phyloP scores from a whole-genome alignment of 2,888 invertebrate genomes.

The Coleophora deauratella region DNA sequence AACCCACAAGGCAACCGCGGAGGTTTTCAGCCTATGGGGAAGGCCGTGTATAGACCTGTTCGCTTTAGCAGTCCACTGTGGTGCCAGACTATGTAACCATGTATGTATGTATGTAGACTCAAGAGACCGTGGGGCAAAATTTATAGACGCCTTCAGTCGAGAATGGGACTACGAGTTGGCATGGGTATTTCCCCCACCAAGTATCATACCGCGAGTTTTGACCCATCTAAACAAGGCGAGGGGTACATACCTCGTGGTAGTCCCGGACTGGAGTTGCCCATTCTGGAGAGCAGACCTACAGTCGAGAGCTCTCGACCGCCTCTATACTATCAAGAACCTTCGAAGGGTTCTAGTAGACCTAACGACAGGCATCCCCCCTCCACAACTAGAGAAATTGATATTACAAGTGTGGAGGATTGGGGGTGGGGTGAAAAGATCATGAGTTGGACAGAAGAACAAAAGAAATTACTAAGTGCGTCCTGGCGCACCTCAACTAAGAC shows the following conservation, averaged over 20 bases:
- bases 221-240: conserved; percentile 18
- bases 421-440: conserved; percentile 16
- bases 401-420: conserved; percentile 17
- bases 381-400: conserved; percentile 6
- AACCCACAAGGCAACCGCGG: too few relatives aligned
- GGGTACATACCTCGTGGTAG: conserved; percentile 8
- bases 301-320: conserved; percentile 10
- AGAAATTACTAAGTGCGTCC: conserved; percentile 11
- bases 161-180: conserved; percentile 17
- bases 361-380: conserved; percentile 9
- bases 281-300: conserved; percentile 18
- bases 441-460: conserved; percentile 12
- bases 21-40: too few relatives aligned
- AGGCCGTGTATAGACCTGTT: too few relatives aligned
- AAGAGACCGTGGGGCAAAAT: too few relatives aligned
- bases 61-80: too few relatives aligned
- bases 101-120: too few relatives aligned
- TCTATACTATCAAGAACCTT: conserved; percentile 10
- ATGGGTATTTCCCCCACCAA: conserved; percentile 29
- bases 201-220: conserved; percentile 20
- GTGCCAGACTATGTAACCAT: too few relatives aligned
- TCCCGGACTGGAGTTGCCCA: conserved; percentile 4
- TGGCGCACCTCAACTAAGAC: too few relatives aligned
- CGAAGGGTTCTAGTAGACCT: conserved; percentile 8
- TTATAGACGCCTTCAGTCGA: conserved; percentile 25